phyloP scores from a whole-genome alignment of 2,888 invertebrate genomes.

The Aspidiotus destructor region DNA sequence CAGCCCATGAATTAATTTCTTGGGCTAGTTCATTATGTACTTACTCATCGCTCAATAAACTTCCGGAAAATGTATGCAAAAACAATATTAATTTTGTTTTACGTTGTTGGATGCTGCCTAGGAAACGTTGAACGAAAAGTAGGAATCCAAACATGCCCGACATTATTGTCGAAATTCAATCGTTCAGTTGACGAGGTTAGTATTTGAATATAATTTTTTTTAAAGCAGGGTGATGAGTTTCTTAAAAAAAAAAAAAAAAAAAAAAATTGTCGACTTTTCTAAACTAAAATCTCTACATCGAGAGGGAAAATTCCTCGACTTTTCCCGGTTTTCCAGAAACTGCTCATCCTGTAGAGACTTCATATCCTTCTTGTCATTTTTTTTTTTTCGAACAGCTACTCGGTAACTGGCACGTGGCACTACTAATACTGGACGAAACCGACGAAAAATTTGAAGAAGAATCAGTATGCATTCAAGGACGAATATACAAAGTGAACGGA shows the following conservation, averaged over 20 bases:
- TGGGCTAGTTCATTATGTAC: too few species aligned
- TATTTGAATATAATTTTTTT: not conserved
- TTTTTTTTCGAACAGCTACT: constrained; percentile 34
- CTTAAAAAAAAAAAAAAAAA: not conserved
- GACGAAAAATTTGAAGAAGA: constrained; percentile 37
- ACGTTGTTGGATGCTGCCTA: not conserved
- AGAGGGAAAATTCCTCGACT: too few species aligned
- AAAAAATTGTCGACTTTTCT: not conserved
- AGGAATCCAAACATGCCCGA: constrained; percentile 15
- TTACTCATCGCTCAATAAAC: too few species aligned
- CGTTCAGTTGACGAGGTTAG: constrained; percentile 22
- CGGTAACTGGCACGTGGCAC: constrained; percentile 38
- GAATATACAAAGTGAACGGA: constrained; percentile 36
- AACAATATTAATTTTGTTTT: not conserved
- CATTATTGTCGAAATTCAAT: not conserved
- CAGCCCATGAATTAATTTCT: too few species aligned
- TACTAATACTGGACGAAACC: constrained; percentile 37
- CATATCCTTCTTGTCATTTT: not conserved
- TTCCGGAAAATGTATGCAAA: not conserved
- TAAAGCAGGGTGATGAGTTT: not conserved
- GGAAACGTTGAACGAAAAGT: not conserved
- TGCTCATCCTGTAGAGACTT: too few species aligned
- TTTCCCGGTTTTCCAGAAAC: too few species aligned
- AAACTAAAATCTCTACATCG: not conserved
- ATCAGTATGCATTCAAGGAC: constrained; percentile 37